Evolutionary conservation across 2,797 vertebrate species (phyloP), one percentile per base, ranked within the genome.

Genomic region (Liparis tanakae): DNA sequence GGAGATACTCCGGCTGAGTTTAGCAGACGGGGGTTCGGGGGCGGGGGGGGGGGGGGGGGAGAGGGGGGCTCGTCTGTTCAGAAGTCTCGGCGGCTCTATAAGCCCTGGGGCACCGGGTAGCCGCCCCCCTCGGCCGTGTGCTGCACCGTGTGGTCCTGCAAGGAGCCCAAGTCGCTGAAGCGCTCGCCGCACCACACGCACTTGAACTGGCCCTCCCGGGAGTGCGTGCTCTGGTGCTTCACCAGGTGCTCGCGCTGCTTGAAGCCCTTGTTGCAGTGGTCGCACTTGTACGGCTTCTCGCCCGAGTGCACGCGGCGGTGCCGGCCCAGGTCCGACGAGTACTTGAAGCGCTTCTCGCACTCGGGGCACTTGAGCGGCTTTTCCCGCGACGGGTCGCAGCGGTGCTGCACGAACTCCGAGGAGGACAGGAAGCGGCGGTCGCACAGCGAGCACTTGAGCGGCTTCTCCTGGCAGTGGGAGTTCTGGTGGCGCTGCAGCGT

Each of bases 271-370:
- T 97, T 97, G 0, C 98, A 99, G 69, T 96, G 96, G 75, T 94
- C 95, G 18, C 98, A 99, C 88, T 98, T 97, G 91, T 97, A 99
- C 14, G 98, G 98, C 83, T 99, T 99, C 92, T 99, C 98, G 0
- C 97, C 97, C 0, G 97, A 98, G 90, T 99, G 98, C 15, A 98
- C 96, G 0, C 98, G 95, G 65, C 96, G 91, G 90, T 99, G 98
- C 14, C 98, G 94, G 92, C 98, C 96, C 92, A 99, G 92, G 94
- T 99, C 98, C 0, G 98, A 99, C 0, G 96, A 95, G 34, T 99
- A 99, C 85, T 98, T 99, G 90, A 99, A 99, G 48, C 98, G 96
- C 85, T 98, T 98, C 82, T 99, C 97, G 10, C 98, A 99, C 87
- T 99, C 97, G 0, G 97, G 95, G 89, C 98, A 99, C 91, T 98